Evolutionary conservation across 2,797 vertebrate species (phyloP).

Genomic region (Hipposideros larvatus): DNA sequence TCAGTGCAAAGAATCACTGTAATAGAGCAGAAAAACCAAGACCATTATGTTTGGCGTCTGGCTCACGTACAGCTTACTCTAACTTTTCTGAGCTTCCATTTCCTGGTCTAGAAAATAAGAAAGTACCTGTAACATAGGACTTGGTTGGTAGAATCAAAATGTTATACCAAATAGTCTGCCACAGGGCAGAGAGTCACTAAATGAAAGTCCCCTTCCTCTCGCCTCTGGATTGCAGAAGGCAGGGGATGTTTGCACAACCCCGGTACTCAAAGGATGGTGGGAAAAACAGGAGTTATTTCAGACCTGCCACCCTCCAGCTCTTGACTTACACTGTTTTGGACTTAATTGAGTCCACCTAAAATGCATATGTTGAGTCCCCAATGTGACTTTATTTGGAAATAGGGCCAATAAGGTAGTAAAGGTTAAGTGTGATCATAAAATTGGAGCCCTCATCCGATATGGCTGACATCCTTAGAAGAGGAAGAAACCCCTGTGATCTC

Average conservation of each 20-base stretch:
- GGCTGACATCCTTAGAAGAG: not conserved
- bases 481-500: not conserved
- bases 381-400: not conserved
- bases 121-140: not conserved
- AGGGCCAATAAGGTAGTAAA: not conserved
- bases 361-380: not conserved
- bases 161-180: not conserved
- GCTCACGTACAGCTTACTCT: not conserved
- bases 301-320: not conserved
- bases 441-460: not conserved
- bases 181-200: not conserved
- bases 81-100: not conserved
- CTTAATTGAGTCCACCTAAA: not conserved
- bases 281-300: not conserved
- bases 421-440: not conserved
- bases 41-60: not conserved
- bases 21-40: not conserved
- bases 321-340: not conserved
- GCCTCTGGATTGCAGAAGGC: not conserved
- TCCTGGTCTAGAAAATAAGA: not conserved
- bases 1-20: not conserved
- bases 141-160: not conserved
- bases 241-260: not conserved
- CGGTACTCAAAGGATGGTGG: not conserved
- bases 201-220: not conserved